Evolutionary conservation across 1,140 invertebrate species (phyloP).

Genomic region (Euschistus heros): DNA sequence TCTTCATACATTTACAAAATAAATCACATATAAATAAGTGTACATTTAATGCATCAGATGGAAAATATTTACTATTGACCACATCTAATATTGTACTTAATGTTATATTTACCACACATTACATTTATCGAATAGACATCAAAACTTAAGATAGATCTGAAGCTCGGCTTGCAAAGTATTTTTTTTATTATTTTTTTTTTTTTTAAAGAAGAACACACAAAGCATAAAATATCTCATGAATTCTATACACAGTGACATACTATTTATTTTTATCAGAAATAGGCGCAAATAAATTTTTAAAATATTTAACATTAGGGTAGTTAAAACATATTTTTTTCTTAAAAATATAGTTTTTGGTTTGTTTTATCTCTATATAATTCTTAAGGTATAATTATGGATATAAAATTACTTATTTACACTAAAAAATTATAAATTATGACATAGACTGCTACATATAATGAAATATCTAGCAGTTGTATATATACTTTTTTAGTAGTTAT

Average conservation of each 20-base stretch:
- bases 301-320: slow-evolving; percentile 1
- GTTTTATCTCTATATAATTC: slow-evolving; percentile 8
- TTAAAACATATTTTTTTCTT: slow-evolving; percentile 12
- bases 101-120: slow-evolving; percentile 17
- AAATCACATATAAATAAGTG: slow-evolving; percentile 12
- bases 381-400: slow-evolving; percentile 13
- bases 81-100: slow-evolving; percentile 4
- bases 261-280: slow-evolving; percentile 5
- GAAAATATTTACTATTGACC: slow-evolving; percentile 1
- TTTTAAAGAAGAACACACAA: slow-evolving; percentile 19
- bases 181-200: too few relatives aligned
- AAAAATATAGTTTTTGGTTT: slow-evolving; percentile 21
- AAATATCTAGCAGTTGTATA: not conserved
- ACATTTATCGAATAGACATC: slow-evolving; percentile 14
- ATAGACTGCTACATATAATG: not conserved
- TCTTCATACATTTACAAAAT: slow-evolving; percentile 11
- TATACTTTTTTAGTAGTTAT: not conserved
- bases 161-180: slow-evolving; percentile 4
- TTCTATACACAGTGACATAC: not conserved
- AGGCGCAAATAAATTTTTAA: slow-evolving; percentile 1
- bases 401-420: slow-evolving; percentile 17
- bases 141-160: slow-evolving; percentile 11
- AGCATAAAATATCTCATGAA: slow-evolving; percentile 1
- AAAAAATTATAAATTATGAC: slow-evolving; percentile 8
- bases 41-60: slow-evolving; percentile 1